Evolutionary conservation across 2,113 vertebrate genomes (phyloP).

Genomic region (Alethe diademata): DNA sequence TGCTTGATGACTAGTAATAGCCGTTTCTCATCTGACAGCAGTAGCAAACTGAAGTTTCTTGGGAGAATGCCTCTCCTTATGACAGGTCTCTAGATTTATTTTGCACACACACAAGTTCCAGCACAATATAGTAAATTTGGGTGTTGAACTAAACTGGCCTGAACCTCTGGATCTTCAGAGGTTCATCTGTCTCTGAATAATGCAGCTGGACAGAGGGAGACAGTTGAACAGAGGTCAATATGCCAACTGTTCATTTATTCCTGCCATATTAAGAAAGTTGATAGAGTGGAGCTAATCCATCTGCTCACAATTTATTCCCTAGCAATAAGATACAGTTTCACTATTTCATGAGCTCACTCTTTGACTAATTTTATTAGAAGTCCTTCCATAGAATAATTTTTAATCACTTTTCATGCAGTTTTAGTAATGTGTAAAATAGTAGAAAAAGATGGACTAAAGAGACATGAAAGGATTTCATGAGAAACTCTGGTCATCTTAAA

Average conservation of each 20-base stretch:
- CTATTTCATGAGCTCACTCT: slow-evolving; percentile 48
- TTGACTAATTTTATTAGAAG: slow-evolving; percentile 50
- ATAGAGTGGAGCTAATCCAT: slow-evolving; percentile 60
- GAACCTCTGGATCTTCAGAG: not conserved
- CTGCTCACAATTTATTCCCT: slow-evolving; percentile 60
- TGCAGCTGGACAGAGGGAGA: not conserved
- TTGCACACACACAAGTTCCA: not conserved
- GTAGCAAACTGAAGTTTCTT: not conserved
- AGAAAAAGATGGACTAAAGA: not conserved
- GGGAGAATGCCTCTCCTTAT: not conserved
- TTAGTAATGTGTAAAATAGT: not conserved
- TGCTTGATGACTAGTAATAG: not conserved
- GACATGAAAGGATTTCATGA: not conserved
- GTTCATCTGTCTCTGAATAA: not conserved
- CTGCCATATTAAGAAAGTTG: slow-evolving; percentile 53
- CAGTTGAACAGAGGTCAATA: not conserved
- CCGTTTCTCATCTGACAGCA: not conserved
- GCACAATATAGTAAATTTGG: not conserved
- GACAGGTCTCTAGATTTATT: not conserved
- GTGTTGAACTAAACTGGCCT: not conserved
- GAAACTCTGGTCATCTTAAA: not conserved
- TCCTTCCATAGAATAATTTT: slow-evolving; percentile 14
- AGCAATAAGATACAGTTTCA: slow-evolving; percentile 42
- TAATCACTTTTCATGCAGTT: slow-evolving; percentile 11
- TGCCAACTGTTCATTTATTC: slow-evolving; percentile 56